Evolutionary conservation across 2,113 vertebrate genomes (phyloP).

Genomic region (Antechinus stuartii): DNA sequence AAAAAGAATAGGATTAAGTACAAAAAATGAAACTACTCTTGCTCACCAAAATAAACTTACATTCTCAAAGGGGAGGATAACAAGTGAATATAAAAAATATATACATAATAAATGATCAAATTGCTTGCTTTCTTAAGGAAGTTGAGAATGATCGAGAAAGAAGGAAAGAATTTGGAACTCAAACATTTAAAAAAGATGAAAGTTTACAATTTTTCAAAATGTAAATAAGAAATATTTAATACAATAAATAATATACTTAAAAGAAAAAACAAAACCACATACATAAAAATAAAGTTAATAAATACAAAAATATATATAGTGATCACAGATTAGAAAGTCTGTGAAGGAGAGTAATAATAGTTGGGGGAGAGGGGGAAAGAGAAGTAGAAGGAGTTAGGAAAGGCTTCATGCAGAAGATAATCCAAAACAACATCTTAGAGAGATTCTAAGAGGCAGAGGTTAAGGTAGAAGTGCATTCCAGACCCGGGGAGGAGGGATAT

Average conservation of each 20-base stretch:
- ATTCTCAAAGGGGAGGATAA: neutral
- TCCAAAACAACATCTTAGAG: neutral
- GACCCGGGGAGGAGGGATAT: neutral
- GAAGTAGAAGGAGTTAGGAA: neutral
- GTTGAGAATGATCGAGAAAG: neutral
- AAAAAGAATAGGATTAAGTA: neutral
- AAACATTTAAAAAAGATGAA: neutral
- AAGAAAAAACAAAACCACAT: neutral
- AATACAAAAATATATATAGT: neutral
- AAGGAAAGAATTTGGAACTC: neutral
- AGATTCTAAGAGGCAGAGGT: neutral
- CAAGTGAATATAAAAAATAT: neutral
- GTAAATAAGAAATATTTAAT: neutral
- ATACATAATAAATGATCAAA: neutral
- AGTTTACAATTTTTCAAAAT: neutral
- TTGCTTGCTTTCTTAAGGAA: neutral
- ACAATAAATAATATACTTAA: neutral
- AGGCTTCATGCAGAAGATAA: neutral
- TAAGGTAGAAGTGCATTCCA: neutral
- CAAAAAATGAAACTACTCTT: neutral
- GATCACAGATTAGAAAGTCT: neutral
- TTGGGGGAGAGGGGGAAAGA: neutral
- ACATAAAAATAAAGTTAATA: neutral
- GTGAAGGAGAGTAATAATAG: neutral
- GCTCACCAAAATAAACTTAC: neutral